A percentile compares a stretch with the other conserved stretches of the same genome.
Conservation (phyloP, 1,140 invertebrate genomes). For the Prorops nasuta region DNA sequence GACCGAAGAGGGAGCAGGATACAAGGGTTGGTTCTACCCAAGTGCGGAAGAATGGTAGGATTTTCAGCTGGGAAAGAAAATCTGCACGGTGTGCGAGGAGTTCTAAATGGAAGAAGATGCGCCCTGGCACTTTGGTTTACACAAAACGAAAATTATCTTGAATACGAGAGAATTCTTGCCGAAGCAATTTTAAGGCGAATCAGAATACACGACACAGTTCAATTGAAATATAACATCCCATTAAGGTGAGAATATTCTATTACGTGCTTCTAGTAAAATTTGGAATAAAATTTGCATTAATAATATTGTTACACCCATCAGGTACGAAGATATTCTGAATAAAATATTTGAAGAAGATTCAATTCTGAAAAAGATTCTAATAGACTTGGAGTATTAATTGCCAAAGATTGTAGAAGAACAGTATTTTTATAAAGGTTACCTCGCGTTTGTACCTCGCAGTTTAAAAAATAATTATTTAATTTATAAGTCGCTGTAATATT, state of each 20-base stretch:
- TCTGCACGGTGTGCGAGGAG: slow-evolving; percentile 62
- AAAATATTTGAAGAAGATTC: no score
- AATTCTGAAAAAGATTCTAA: no score
- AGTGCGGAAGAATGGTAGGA: slow-evolving; percentile 62
- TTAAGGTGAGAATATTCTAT: neutral
- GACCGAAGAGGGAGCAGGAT: slow-evolving; percentile 29
- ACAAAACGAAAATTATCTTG: slow-evolving; percentile 53
- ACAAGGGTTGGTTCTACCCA: slow-evolving; percentile 55
- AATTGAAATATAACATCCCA: no score
- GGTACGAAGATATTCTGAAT: slow-evolving; percentile 29
- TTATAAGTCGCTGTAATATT: no score
- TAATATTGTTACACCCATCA: slow-evolving; percentile 1
- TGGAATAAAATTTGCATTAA: neutral
- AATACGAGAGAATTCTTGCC: slow-evolving; percentile 56
- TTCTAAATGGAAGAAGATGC: slow-evolving; percentile 59
- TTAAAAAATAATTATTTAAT: no score
- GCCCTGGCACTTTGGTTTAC: slow-evolving; percentile 69
- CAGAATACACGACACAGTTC: slow-evolving; percentile 14
- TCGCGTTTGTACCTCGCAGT: no score
- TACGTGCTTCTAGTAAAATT: neutral
- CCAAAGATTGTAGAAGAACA: no score
- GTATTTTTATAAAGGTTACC: no score
- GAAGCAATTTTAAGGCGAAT: slow-evolving; percentile 31
- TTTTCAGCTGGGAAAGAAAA: slow-evolving; percentile 63
- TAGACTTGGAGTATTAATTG: no score